A percentile compares a stretch with the other conserved stretches of the same genome.
Evolutionary conservation across 2,888 invertebrate genomes (phyloP).

Genomic region (Erebia palarica): DNA sequence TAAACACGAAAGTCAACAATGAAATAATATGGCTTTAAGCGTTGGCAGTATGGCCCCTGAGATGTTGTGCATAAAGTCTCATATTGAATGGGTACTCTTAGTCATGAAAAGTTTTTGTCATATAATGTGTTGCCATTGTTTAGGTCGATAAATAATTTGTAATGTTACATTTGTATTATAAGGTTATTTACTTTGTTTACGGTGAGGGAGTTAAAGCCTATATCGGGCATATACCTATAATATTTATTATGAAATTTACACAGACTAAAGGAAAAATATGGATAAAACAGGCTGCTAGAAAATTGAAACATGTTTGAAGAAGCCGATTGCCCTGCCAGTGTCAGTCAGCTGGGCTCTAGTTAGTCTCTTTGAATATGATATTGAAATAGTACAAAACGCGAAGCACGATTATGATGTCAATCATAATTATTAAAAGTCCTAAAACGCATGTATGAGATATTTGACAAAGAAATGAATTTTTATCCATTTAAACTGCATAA

Average conservation of each 20-base stretch:
- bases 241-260: conserved; percentile 21
- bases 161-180: conserved; percentile 56
- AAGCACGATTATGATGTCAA: not conserved
- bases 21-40: no score
- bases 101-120: conserved; percentile 70
- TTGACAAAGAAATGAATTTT: no score
- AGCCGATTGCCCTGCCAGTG: not conserved
- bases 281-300: not conserved
- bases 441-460: no score
- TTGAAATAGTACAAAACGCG: no score
- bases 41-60: no score
- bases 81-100: conserved; percentile 30
- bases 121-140: conserved; percentile 75
- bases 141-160: conserved; percentile 60
- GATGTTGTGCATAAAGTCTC: not conserved
- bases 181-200: conserved; percentile 61
- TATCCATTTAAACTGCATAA: no score
- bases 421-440: not conserved
- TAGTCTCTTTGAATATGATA: no score
- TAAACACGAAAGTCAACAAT: no score
- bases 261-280: conserved; percentile 5
- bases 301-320: not conserved
- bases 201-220: conserved; percentile 48
- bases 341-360: no score
- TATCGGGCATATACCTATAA: conserved; percentile 12